Conservation (phyloP, 2,888 invertebrate species). For the Oxycera nigricornis region DNA sequence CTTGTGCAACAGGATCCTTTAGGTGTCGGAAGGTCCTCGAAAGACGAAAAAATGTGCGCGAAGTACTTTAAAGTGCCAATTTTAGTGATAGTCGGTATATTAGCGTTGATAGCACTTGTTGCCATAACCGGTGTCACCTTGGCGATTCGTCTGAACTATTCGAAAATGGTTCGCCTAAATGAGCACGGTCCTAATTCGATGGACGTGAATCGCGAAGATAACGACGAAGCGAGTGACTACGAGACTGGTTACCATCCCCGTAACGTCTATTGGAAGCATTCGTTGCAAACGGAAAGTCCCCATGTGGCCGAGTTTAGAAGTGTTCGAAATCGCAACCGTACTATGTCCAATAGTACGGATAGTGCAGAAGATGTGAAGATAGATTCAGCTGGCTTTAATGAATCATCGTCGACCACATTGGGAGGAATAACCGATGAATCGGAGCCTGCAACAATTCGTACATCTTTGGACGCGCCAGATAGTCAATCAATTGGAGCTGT, state of each 20-base stretch:
- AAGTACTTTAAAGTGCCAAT: slow-evolving; percentile 62
- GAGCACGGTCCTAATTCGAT: slow-evolving; percentile 48
- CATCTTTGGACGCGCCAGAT: neutral
- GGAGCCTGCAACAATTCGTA: neutral
- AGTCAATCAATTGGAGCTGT: neutral
- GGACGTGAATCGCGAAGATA: slow-evolving; percentile 30
- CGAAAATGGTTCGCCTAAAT: slow-evolving; percentile 59
- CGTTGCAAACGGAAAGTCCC: neutral
- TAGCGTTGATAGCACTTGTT: slow-evolving; percentile 64
- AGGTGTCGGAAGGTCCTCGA: neutral
- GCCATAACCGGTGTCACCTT: slow-evolving; percentile 65
- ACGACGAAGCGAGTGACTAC: slow-evolving; percentile 49
- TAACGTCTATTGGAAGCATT: slow-evolving; percentile 53
- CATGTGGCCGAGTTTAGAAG: slow-evolving; percentile 32
- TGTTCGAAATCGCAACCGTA: slow-evolving; percentile 5
- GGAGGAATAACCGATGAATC: neutral
- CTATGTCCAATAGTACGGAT: slow-evolving; percentile 1
- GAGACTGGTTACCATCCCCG: slow-evolving; percentile 57
- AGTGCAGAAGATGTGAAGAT: neutral
- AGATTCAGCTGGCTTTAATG: neutral
- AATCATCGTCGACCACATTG: neutral
- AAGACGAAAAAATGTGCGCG: slow-evolving; percentile 55
- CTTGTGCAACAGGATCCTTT: slow-evolving; percentile 3
- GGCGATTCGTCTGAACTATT: slow-evolving; percentile 61
- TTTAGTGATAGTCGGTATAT: slow-evolving; percentile 61